Base-by-base conservation (phyloP, 2,797 vertebrate species). In the Pseudomugil gertrudae region DNA sequence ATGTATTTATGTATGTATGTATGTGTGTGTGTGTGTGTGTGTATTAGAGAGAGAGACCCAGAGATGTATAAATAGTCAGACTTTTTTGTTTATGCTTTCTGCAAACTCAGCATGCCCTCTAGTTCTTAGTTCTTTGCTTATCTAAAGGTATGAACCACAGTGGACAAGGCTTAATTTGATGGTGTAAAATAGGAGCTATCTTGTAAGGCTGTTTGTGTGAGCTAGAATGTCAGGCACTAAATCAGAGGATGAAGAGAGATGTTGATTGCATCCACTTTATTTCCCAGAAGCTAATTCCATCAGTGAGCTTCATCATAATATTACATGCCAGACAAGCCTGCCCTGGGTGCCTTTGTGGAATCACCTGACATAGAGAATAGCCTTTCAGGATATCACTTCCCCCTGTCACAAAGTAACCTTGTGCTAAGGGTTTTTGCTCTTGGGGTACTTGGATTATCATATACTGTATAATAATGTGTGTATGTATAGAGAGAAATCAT, bases 261-360 rank as follows among this genome's bases (percentile, higher is more conserved):
- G 54, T 65, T 69, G 69, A 81, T 74, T 9, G 21, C 62, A 35
- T 48, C 47, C 56, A 59, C 55, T 78, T 81, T 57, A 51, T 82
- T 74, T 76, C 75, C 66, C 58, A 69, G 52, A 72, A 67, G 74
- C 68, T 45, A 52, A 72, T 72, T 67, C 48, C 27, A 43, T 77
- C 58, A 43, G n/a, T 57, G 26, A 48, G 53, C 53, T 55, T 78
- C 55, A 69, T 79, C 65, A 64, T 68, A 57, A 56, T 66, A 72
- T 66, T 26, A 36, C 48, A 54, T 29, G 38, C 52, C 32, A 52
- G 45, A 74, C 54, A n/a, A 48, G 54, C 43, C 47, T 1, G 10
- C 68, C 32, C 69, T 45, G 24, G 19, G 64, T 65, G 69, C 26
- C 57, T 74, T 66, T 55, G 38, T 57, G 26, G 77, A 84, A 76